Evolutionary conservation across 2,113 vertebrate species (phyloP), one percentile per base, ranked within the genome.

Genomic region (Ailuropoda melanoleuca): DNA sequence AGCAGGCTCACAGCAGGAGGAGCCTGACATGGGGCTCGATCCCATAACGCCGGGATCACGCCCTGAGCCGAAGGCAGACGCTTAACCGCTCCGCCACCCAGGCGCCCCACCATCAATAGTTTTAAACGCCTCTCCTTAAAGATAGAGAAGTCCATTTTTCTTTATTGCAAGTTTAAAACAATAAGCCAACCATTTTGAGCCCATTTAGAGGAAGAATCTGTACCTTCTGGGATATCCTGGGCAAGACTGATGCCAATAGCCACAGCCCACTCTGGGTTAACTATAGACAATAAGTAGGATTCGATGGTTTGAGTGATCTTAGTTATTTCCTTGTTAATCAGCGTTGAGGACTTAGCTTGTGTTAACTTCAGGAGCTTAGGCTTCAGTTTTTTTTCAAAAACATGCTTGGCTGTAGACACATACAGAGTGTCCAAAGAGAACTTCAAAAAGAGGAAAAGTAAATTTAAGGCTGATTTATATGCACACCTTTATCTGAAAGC

Each of bases 161-260:
- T 87, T 75, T 62, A 62, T 4, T 60, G 6, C 24, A 39, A 70
- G 17, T 68, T 60, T 39, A 77, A 56, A 74, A 34, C 81, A 55
- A 70, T 34, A 53, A 64, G 48, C 2, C 0, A 8, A 18, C 70
- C 39, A 55, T 7, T 0, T 21, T 8, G 21, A 53, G 56, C 8
- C 26, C 64, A 24, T 13, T 13, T 46, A 62, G 6, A n/a, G 53
- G 7, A 19, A 55, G 56, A 39, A 1, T 7, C 74, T 88, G 58
- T 72, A 99, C 99, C 99, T 98, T 99, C 98, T 10, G 99, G 99
- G 93, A 99, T 98, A 58, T 99, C 99, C 98, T 99, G 99, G 62
- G 99, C 98, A 72, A 99, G 99, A 93, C 98, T 99, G 98, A 99
- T 99, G 74, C 99, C 99, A 0, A 99, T 99, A 62, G 99, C 99